Base-by-base conservation (phyloP, 2,888 invertebrate genomes). In the Cancer borealis region DNA sequence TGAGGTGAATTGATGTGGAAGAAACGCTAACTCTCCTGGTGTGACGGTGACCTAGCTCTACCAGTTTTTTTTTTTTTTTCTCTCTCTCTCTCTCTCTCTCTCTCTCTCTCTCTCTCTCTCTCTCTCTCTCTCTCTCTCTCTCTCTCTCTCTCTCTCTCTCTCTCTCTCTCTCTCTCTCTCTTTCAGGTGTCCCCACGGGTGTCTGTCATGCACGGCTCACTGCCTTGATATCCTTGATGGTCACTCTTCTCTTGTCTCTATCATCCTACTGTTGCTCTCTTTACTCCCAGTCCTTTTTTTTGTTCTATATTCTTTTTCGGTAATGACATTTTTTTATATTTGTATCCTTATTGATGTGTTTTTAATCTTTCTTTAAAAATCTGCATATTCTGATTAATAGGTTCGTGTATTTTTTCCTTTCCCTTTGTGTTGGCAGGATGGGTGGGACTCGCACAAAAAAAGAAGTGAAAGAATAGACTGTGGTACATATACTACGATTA, bases 31-130 rank as follows among this genome's bases (percentile, higher is more conserved):
- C n/a, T n/a, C n/a, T n/a, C n/a, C n/a, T n/a, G n/a, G n/a, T n/a
- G n/a, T n/a, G n/a, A n/a, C n/a, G n/a, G n/a, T n/a, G n/a, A n/a
- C n/a, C n/a, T n/a, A n/a, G n/a, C n/a, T n/a, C n/a, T n/a, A n/a
- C n/a, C n/a, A n/a, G n/a, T n/a, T 49, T 49, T 49, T 49, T 49
- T 49, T 49, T 4, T 49, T 49, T 8, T 49, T 49, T 8, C 87
- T 30, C 87, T 6, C 87, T 87, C 87, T 26, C 87, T 87, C 87
- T 87, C 87, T 26, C 87, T 87, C 87, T 87, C 87, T 3, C n/a
- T 87, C 30, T 87, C n/a, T 26, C 30, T 79, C 26, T 79, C 79
- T 26, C 30, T 26, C 30, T 79, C 79, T 79, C 79, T 79, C 79
- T 79, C 79, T 79, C n/a, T 79, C 79, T 79, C 79, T n/a, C 79